These are phyloP conservation scores for Acronicta alni DNA, from an alignment of 2,888 invertebrate genomes.

Conservation along the genomic window DNA sequence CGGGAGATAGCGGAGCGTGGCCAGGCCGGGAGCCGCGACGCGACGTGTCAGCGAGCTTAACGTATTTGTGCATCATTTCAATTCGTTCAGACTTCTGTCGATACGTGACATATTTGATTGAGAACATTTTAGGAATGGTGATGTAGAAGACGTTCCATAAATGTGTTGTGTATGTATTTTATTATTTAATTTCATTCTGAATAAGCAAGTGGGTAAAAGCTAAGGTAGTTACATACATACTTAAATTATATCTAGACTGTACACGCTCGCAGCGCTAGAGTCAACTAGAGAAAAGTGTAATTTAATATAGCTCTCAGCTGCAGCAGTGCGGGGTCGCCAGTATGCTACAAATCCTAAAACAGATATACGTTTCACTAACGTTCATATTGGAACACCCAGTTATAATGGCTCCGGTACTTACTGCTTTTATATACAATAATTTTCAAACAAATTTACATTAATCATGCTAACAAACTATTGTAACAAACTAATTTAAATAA, in stretches of 20 bases:
- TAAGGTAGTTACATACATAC: too few relatives aligned
- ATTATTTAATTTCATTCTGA: too few relatives aligned
- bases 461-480: constrained; percentile 29
- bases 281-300: constrained; percentile 12
- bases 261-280: background rate
- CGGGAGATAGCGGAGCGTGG: constrained; percentile 14
- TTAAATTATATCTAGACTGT: background rate
- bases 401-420: background rate
- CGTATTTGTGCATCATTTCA: constrained; percentile 4
- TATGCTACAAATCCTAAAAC: background rate
- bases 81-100: background rate
- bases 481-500: constrained; percentile 22
- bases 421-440: background rate
- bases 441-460: constrained; percentile 10
- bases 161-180: too few relatives aligned
- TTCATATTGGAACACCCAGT: background rate
- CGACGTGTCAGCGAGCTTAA: constrained; percentile 1
- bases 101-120: background rate
- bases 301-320: constrained; percentile 14
- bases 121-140: background rate
- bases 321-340: constrained; percentile 4
- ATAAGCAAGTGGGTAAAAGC: too few relatives aligned
- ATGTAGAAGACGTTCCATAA: background rate
- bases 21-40: constrained; percentile 33
- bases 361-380: background rate